A percentile compares a stretch with the other conserved stretches of the same genome.
Conservation (phyloP, 2,113 vertebrate genomes). For the Esox niger region DNA sequence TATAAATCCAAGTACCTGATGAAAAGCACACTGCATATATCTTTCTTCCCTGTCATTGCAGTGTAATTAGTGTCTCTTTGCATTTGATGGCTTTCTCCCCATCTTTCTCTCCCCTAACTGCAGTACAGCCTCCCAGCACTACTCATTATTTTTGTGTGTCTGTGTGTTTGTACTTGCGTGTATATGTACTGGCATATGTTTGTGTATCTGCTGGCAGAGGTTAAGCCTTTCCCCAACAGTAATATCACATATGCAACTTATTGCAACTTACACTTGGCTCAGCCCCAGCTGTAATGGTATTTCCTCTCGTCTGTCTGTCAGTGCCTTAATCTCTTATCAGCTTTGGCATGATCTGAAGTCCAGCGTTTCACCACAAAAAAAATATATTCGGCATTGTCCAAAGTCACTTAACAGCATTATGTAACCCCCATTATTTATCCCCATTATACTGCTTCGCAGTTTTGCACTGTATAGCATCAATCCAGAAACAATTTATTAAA, state of each 20-base stretch:
- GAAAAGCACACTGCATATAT: neutral
- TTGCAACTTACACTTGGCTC: conserved; percentile 60
- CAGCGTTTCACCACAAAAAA: conserved; percentile 10
- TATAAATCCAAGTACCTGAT: neutral
- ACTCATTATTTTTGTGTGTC: conserved; percentile 8
- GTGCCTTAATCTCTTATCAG: conserved; percentile 41
- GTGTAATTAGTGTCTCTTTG: conserved; percentile 24
- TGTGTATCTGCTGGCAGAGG: conserved; percentile 30
- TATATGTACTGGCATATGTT: conserved; percentile 7
- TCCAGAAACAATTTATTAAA: too few relatives aligned
- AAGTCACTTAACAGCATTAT: neutral
- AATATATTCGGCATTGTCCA: conserved; percentile 24
- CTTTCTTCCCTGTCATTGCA: conserved; percentile 12
- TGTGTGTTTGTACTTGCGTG: conserved; percentile 13
- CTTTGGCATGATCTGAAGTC: conserved; percentile 27
- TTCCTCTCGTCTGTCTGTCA: conserved; percentile 10
- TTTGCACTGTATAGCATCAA: too few relatives aligned
- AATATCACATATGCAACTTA: conserved; percentile 54
- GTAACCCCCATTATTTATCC: conserved; percentile 29
- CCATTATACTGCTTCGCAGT: neutral
- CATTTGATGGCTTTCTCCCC: conserved; percentile 6
- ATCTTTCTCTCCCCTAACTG: neutral
- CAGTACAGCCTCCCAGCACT: neutral
- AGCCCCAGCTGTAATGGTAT: conserved; percentile 43
- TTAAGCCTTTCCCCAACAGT: conserved; percentile 45